phyloP scores from a whole-genome alignment of 2,888 invertebrate genomes.

The Patella ulyssiponensis region DNA sequence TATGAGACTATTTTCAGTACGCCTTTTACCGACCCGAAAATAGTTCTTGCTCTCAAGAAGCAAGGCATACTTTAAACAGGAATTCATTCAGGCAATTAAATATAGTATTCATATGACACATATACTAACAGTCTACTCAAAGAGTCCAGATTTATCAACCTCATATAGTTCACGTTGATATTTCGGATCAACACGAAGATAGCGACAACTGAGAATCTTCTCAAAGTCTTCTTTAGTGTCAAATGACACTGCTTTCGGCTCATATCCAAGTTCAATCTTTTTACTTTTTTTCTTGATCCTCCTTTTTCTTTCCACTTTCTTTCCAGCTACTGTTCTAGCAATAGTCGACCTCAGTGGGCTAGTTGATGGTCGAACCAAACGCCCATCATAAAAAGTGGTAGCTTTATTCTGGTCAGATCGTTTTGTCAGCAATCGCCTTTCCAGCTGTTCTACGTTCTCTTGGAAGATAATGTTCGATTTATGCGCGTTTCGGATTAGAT shows the following conservation, averaged over 20 bases:
- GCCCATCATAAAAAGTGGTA: conserved; percentile 48
- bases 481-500: conserved; percentile 51
- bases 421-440: conserved; percentile 46
- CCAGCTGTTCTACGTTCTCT: conserved; percentile 45
- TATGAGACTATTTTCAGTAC: too few species aligned
- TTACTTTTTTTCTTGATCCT: conserved; percentile 53
- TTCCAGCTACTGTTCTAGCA: conserved; percentile 50
- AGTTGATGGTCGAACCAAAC: conserved; percentile 39
- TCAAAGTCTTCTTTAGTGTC: conserved; percentile 47
- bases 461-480: conserved; percentile 42
- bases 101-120: too few species aligned
- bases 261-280: conserved; percentile 50
- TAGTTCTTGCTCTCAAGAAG: too few species aligned
- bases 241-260: conserved; percentile 45
- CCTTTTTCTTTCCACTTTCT: conserved; percentile 51
- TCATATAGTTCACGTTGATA: conserved; percentile 29
- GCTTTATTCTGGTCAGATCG: conserved; percentile 44
- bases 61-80: too few species aligned
- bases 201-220: conserved; percentile 43
- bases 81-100: too few species aligned
- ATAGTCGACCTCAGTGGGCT: conserved; percentile 29
- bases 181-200: conserved; percentile 43
- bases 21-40: too few species aligned
- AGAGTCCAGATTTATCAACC: too few species aligned
- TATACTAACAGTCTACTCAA: too few species aligned